A percentile compares a stretch with the other conserved stretches of the same genome.
Conservation (phyloP, 2,888 invertebrate species). For the Drosophila aldrichi region DNA sequence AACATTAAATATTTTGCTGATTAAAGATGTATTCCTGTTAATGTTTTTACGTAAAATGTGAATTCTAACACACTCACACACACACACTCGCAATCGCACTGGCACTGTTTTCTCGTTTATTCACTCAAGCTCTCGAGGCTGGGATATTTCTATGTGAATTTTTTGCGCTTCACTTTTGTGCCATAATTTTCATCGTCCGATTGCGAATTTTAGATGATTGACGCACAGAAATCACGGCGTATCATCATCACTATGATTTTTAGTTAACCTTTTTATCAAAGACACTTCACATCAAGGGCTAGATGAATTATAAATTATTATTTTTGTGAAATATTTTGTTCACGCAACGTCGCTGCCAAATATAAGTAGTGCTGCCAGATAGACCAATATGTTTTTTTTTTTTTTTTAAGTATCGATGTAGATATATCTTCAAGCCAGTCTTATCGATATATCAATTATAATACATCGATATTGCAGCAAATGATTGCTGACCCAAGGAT, state of each 20-base stretch:
- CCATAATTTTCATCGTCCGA: slow-evolving; percentile 55
- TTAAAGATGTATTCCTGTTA: slow-evolving; percentile 45
- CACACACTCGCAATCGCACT: slow-evolving; percentile 59
- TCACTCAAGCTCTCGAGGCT: slow-evolving; percentile 60
- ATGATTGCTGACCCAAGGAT: neutral
- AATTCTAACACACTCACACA: slow-evolving; percentile 70
- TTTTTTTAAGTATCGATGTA: slow-evolving; percentile 13
- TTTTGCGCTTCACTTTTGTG: slow-evolving; percentile 71
- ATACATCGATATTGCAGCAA: neutral
- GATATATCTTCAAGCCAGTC: neutral
- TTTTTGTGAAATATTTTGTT: slow-evolving; percentile 76
- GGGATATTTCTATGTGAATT: slow-evolving; percentile 50
- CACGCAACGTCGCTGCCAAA: slow-evolving; percentile 76
- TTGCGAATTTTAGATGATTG: slow-evolving; percentile 38
- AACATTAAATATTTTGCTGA: slow-evolving; percentile 82
- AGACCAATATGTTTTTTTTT: slow-evolving; percentile 5
- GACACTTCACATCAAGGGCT: slow-evolving; percentile 59
- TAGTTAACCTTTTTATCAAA: slow-evolving; percentile 64
- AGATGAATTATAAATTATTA: slow-evolving; percentile 61
- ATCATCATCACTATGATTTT: slow-evolving; percentile 26
- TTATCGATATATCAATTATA: slow-evolving; percentile 17
- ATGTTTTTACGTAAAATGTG: slow-evolving; percentile 71
- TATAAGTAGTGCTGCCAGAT: slow-evolving; percentile 60
- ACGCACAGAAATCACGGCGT: slow-evolving; percentile 25
- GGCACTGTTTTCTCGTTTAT: slow-evolving; percentile 70